Evolutionary conservation across 1,140 invertebrate genomes (phyloP).

Genomic region (Scaptodrosophila lebanonensis): DNA sequence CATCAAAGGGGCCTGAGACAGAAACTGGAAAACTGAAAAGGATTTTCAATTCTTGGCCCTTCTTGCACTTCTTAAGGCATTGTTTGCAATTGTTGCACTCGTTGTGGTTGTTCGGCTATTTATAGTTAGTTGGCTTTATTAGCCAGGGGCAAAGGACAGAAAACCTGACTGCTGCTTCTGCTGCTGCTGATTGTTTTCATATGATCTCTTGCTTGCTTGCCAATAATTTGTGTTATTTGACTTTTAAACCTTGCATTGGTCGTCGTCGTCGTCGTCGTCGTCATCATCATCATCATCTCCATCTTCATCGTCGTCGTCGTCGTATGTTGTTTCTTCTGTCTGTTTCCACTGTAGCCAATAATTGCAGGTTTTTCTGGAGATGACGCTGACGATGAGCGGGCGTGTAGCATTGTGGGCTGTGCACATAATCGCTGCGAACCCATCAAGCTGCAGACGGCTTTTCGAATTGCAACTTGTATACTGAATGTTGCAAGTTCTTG

Average conservation of each 20-base stretch:
- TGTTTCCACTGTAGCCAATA: slow-evolving; percentile 40
- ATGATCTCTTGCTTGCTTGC: too few relatives aligned
- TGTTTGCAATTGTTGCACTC: not conserved
- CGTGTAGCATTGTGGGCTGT: too few relatives aligned
- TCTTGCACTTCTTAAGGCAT: slow-evolving; percentile 15
- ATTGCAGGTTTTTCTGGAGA: slow-evolving; percentile 58
- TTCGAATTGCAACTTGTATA: too few relatives aligned
- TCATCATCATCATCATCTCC: too few relatives aligned
- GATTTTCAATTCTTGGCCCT: slow-evolving; percentile 43
- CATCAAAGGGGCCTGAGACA: slow-evolving; percentile 18
- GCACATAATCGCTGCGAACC: too few relatives aligned
- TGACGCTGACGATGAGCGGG: too few relatives aligned
- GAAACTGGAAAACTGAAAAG: slow-evolving; percentile 20
- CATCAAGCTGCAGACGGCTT: too few relatives aligned
- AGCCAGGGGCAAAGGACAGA: slow-evolving; percentile 12
- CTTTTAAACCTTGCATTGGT: slow-evolving; percentile 60
- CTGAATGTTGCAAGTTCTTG: too few relatives aligned
- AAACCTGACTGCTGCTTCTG: slow-evolving; percentile 6
- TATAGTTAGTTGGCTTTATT: slow-evolving; percentile 42
- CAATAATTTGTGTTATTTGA: slow-evolving; percentile 71
- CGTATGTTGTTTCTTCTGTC: too few relatives aligned
- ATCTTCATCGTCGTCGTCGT: too few relatives aligned
- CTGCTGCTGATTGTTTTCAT: slow-evolving; percentile 28
- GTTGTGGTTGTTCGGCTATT: slow-evolving; percentile 35
- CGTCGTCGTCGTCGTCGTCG: too few relatives aligned